phyloP scores from a whole-genome alignment of 35 echinoderm and acorn worm genomes.

The Amphiura filiformis region DNA sequence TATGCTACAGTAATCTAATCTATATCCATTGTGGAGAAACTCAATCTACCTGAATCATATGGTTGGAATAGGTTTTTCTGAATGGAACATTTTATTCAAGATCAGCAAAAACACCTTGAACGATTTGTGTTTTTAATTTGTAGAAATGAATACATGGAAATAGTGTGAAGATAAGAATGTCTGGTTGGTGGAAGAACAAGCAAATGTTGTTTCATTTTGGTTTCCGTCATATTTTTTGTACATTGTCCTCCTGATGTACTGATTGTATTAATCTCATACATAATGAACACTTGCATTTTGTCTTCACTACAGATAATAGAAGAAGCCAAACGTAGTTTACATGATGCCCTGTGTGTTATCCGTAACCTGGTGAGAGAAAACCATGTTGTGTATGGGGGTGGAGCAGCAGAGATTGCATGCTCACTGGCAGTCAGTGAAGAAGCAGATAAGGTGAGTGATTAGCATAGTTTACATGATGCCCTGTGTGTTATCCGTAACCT shows the following conservation, averaged over 20 bases:
- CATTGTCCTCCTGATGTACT: too few relatives aligned
- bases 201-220: too few relatives aligned
- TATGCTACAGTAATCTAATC: constrained; percentile 51
- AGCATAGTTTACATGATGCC: constrained; percentile 91
- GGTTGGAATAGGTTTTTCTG: background rate
- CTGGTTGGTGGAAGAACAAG: too few relatives aligned
- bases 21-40: background rate
- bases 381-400: constrained; percentile 88
- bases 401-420: constrained; percentile 90
- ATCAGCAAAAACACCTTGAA: too few relatives aligned
- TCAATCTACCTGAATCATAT: background rate
- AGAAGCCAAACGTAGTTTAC: constrained; percentile 90
- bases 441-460: constrained; percentile 76
- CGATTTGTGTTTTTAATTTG: too few relatives aligned
- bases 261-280: too few relatives aligned
- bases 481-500: constrained; percentile 94
- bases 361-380: constrained; percentile 85
- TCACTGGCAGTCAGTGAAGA: constrained; percentile 88
- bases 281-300: too few relatives aligned
- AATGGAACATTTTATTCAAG: background rate
- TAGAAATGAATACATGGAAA: constrained; percentile 99
- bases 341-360: constrained; percentile 94
- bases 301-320: constrained; percentile 97
- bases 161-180: too few relatives aligned
- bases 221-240: too few relatives aligned